Conservation (phyloP, 2,797 vertebrate genomes). For the Sylvilagus floridanus region DNA sequence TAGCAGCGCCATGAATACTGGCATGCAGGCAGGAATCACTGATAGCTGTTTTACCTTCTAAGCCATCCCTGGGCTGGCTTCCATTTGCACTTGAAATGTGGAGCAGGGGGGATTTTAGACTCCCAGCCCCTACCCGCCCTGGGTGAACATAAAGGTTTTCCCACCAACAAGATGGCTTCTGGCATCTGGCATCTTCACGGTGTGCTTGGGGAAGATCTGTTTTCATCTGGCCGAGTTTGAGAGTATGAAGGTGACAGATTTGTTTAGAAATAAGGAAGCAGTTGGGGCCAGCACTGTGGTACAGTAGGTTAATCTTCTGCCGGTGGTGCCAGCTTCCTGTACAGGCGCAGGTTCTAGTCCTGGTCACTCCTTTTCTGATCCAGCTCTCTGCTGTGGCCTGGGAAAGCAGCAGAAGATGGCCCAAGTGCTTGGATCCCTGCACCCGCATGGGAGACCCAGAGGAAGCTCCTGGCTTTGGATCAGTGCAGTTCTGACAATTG, state of each 20-base stretch:
- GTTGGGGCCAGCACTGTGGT: too few relatives aligned
- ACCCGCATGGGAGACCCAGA: too few relatives aligned
- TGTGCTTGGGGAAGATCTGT: neutral
- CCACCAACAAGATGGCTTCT: constrained; percentile 12
- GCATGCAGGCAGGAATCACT: neutral
- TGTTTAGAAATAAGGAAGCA: constrained; percentile 41
- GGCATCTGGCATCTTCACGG: neutral
- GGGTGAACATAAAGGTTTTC: neutral
- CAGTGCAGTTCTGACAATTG: too few relatives aligned
- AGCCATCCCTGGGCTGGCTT: neutral
- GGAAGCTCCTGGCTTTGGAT: too few relatives aligned
- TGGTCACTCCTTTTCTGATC: too few relatives aligned
- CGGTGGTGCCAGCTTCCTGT: too few relatives aligned
- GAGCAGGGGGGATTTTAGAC: constrained; percentile 8
- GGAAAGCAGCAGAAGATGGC: too few relatives aligned
- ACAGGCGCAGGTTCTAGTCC: too few relatives aligned
- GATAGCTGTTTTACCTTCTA: constrained; percentile 7
- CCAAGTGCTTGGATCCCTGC: too few relatives aligned
- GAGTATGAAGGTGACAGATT: neutral
- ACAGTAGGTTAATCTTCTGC: too few relatives aligned
- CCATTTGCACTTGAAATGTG: constrained; percentile 31
- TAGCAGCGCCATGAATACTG: constrained; percentile 3
- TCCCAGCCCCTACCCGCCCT: too few relatives aligned
- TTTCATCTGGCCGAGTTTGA: neutral
- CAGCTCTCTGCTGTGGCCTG: too few relatives aligned